phyloP scores from a whole-genome alignment of 2,888 invertebrate species.

The Microplitis manilae region DNA sequence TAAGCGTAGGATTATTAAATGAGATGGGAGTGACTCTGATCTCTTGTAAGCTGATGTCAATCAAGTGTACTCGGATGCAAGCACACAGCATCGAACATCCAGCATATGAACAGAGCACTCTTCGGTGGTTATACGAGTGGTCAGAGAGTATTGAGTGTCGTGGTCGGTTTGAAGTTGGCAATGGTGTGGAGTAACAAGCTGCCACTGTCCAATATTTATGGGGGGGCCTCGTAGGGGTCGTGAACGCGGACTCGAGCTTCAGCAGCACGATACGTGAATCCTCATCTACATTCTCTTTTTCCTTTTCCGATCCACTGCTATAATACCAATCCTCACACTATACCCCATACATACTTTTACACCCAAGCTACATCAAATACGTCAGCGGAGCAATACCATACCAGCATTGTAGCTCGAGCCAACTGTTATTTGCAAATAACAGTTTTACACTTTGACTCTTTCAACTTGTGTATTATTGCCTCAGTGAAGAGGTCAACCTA shows the following conservation, averaged over 20 bases:
- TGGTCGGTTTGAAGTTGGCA: slow-evolving; percentile 65
- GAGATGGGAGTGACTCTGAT: background rate
- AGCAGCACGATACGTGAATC: background rate
- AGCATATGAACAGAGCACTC: background rate
- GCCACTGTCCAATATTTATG: slow-evolving; percentile 69
- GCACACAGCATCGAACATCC: slow-evolving; percentile 24
- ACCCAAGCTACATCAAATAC: slow-evolving; percentile 25
- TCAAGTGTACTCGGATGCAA: background rate
- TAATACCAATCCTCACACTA: slow-evolving; percentile 17
- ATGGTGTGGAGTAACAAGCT: slow-evolving; percentile 68
- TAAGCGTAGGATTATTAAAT: background rate
- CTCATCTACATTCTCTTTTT: slow-evolving; percentile 28
- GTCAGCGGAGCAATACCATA: background rate
- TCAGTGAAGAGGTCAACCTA: slow-evolving; percentile 15
- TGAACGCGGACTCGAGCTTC: slow-evolving; percentile 45
- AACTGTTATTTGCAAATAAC: slow-evolving; percentile 55
- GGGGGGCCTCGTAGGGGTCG: slow-evolving; percentile 67
- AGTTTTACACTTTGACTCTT: slow-evolving; percentile 60
- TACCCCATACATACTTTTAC: slow-evolving; percentile 25
- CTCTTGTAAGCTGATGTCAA: slow-evolving; percentile 12
- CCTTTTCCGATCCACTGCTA: slow-evolving; percentile 40
- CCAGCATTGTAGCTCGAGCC: slow-evolving; percentile 43
- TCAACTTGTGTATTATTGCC: slow-evolving; percentile 35
- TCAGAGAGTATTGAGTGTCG: slow-evolving; percentile 60
- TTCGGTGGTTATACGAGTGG: slow-evolving; percentile 30